phyloP scores from a whole-genome alignment of 1,140 invertebrate genomes.

The Physella acuta region DNA sequence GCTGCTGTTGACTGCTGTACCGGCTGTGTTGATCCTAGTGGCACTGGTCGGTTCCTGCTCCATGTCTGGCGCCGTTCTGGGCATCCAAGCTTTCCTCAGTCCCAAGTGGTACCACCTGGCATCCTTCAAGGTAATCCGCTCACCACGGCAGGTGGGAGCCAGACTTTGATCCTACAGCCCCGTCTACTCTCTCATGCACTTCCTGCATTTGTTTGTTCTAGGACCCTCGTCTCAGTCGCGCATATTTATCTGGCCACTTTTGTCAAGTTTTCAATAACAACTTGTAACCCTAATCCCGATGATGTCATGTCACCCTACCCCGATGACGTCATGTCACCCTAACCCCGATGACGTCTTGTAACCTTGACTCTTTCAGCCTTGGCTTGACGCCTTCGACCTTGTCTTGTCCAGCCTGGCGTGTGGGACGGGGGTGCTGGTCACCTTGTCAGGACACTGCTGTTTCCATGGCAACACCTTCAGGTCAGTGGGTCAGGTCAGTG shows the following conservation, averaged over 20 bases:
- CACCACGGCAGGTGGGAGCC: too few species aligned
- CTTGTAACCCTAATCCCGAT: background rate
- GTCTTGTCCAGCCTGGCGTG: constrained; percentile 41
- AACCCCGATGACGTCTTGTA: background rate
- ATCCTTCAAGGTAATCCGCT: constrained; percentile 62
- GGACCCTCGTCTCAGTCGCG: background rate
- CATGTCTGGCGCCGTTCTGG: constrained; percentile 74
- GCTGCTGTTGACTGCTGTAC: constrained; percentile 68
- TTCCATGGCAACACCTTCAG: constrained; percentile 52
- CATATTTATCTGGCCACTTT: background rate
- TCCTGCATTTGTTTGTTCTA: background rate
- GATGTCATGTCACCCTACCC: background rate
- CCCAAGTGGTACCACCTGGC: constrained; percentile 76
- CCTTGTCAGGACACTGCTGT: constrained; percentile 44
- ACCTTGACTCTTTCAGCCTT: constrained; percentile 35
- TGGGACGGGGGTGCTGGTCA: constrained; percentile 45
- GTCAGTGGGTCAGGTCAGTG: too few species aligned
- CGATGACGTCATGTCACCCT: background rate
- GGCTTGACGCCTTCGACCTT: constrained; percentile 45
- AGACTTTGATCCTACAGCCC: too few species aligned
- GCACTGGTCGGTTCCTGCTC: constrained; percentile 77
- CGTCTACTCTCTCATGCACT: too few species aligned
- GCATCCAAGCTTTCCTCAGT: constrained; percentile 79
- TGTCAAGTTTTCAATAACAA: background rate
- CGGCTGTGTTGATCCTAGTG: constrained; percentile 74